phyloP scores from a whole-genome alignment of 2,113 vertebrate genomes.

The Serilophus lunatus region DNA sequence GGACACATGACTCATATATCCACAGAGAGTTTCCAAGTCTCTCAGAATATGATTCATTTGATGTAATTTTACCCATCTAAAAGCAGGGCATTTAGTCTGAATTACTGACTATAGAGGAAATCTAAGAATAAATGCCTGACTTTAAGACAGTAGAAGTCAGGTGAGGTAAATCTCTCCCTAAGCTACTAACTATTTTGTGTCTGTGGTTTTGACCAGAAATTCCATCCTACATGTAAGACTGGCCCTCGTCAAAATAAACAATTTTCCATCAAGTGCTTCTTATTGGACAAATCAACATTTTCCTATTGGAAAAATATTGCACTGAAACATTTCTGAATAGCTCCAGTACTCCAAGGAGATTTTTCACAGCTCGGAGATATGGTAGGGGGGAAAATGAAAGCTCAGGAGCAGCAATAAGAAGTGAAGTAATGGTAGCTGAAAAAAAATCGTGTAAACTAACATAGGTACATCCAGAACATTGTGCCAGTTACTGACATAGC shows the following conservation, averaged over 20 bases:
- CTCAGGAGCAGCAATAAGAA: neutral
- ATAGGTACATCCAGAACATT: neutral
- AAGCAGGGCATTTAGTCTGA: slow-evolving; percentile 14
- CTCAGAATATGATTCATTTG: slow-evolving; percentile 2
- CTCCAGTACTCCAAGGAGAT: neutral
- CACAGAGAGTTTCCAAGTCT: neutral
- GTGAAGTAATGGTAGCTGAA: neutral
- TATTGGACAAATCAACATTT: neutral
- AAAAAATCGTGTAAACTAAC: neutral
- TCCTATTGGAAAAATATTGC: neutral
- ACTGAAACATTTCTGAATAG: neutral
- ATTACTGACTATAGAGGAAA: slow-evolving; percentile 36
- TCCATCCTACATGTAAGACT: neutral
- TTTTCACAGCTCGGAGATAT: neutral
- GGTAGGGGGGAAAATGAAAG: neutral
- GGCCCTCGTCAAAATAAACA: neutral
- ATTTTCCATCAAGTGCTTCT: neutral
- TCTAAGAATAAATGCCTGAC: slow-evolving; percentile 21
- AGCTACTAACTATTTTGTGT: neutral
- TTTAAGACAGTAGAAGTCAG: slow-evolving; percentile 13
- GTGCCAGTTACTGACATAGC: neutral
- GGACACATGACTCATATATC: slow-evolving; percentile 21
- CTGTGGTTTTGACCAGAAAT: slow-evolving; percentile 41
- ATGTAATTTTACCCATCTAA: slow-evolving; percentile 33
- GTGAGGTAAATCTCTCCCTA: slow-evolving; percentile 39